Percentiles rank a stretch among this genome's conserved stretches.
These are phyloP conservation scores for Himalopsyche kuldschensis DNA, from an alignment of 2,888 invertebrate species.

Conservation along the genomic window DNA sequence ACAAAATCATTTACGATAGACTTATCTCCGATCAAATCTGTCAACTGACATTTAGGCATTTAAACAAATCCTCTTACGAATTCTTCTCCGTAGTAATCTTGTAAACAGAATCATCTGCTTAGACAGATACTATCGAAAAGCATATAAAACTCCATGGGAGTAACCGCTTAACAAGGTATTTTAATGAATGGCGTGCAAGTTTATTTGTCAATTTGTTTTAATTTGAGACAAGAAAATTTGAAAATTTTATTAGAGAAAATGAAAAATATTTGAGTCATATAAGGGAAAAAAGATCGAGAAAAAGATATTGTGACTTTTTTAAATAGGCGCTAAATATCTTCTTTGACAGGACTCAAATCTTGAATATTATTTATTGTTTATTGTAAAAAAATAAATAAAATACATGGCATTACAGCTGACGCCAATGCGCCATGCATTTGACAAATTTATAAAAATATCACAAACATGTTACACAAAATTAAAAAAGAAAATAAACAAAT, in stretches of 20 bases:
- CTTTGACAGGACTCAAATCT: too few species aligned
- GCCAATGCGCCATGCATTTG: not conserved
- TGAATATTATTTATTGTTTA: too few species aligned
- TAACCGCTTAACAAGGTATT: not conserved
- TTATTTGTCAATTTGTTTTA: too few species aligned
- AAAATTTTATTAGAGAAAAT: too few species aligned
- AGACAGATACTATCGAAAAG: not conserved
- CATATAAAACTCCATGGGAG: not conserved
- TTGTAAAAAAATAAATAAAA: not conserved
- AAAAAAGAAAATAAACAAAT: too few species aligned
- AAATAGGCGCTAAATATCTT: too few species aligned
- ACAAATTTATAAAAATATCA: too few species aligned
- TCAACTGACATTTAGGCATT: not conserved
- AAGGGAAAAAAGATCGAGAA: too few species aligned
- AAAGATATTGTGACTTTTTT: too few species aligned
- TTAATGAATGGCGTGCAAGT: not conserved
- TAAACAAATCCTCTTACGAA: not conserved
- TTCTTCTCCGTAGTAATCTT: not conserved
- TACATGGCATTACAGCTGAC: not conserved
- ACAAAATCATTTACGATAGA: not conserved
- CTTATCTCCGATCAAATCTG: not conserved
- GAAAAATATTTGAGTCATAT: too few species aligned
- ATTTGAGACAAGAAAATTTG: too few species aligned
- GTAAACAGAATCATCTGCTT: not conserved
- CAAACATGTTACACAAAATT: too few species aligned